Conservation (phyloP, 2,797 vertebrate species). For the Anabacerthia variegaticeps region DNA sequence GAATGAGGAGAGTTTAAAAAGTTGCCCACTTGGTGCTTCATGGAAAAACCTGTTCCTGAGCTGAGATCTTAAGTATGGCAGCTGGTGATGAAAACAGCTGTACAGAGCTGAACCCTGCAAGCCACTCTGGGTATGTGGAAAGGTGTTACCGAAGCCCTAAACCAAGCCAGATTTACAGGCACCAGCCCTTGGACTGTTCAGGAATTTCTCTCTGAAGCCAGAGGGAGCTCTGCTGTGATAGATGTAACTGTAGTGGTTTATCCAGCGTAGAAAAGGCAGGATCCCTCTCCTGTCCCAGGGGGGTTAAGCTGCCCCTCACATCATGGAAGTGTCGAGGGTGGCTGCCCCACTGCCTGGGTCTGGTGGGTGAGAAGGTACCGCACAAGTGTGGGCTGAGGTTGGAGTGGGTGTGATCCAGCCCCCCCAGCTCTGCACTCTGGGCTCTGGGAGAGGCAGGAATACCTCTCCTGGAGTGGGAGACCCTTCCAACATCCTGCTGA, state of each 20-base stretch:
- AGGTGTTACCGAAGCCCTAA: background rate
- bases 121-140: background rate
- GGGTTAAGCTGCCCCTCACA: background rate
- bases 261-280: background rate
- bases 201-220: background rate
- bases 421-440: background rate
- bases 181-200: background rate
- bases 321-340: background rate
- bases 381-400: background rate
- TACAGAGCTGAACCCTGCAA: background rate
- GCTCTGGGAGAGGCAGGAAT: background rate
- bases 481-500: background rate
- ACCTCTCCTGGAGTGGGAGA: background rate
- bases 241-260: background rate
- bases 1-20: background rate
- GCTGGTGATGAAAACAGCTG: background rate
- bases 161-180: background rate
- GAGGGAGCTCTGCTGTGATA: background rate
- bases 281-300: rapidly evolving
- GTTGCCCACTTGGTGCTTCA: background rate
- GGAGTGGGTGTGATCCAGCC: background rate
- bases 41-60: background rate
- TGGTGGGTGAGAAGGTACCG: background rate
- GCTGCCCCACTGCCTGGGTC: rapidly evolving
- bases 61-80: background rate